Base-by-base conservation (phyloP, 1,140 invertebrate genomes). In the Calephelis nemesis region DNA sequence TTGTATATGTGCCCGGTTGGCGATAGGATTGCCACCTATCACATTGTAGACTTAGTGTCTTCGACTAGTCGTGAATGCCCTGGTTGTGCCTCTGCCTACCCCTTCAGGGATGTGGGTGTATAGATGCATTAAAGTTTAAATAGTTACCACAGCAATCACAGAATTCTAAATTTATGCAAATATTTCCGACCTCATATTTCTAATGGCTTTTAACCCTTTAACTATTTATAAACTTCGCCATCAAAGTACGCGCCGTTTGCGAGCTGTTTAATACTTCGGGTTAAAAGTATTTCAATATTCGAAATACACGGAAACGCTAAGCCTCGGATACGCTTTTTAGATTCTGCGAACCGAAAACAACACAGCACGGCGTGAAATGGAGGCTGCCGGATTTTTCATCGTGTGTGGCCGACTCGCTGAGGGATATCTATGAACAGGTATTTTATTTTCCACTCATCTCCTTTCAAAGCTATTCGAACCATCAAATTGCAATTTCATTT, bases 341-440 rank as follows among this genome's bases (percentile, higher is more conserved):
- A 54, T 90, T 92, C 63, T 92, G 92, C 68, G 90, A 92, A 76
- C 88, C 90, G 60, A 91, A 87, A 74, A 88, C 85, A 15, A 83
- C 81, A 19, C 87, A 89, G 45, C 86, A 84, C 10, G 94, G 93
- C 45, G 93, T 95, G 1, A 93, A 94, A 68, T 97, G 96, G 96
- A 92, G 94, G 54, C 84, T 93, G 39, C 95, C 96, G 5, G 95
- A 97, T 81, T 96, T 96, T 78, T 95, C 95, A 2, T 88, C 91
- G 10, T 97, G 96, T 74, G 90, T 96, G 1, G 93, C 94, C 8
- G 93, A 95, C 74, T 93, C 94, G 1, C 83, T 97, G 10, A 83
- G 93, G 42, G 85, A 93, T 66, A 94, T 95, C 70, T 94, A 94
- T 75, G 93, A 94, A 76, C 93, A 94, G 80, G 95, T 96, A 90